phyloP scores from a whole-genome alignment of 2,888 invertebrate genomes.

The Trilocha varians region DNA sequence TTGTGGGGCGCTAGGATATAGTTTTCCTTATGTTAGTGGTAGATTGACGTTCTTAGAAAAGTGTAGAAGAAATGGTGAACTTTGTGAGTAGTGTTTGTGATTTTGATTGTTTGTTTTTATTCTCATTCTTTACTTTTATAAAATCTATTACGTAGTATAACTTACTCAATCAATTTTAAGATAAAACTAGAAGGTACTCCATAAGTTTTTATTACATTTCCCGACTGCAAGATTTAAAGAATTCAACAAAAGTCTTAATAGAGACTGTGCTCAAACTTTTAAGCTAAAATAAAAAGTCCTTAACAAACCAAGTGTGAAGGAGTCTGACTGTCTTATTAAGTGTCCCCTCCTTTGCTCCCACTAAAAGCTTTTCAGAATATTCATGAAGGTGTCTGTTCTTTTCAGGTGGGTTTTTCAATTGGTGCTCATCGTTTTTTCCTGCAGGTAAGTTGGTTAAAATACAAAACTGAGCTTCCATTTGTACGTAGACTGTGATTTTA shows the following conservation, averaged over 20 bases:
- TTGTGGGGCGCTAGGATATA: neutral
- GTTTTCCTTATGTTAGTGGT: neutral
- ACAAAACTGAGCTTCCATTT: constrained; percentile 25
- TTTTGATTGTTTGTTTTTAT: too few species aligned
- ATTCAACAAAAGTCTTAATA: too few species aligned
- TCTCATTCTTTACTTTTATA: too few species aligned
- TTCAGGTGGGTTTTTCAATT: constrained; percentile 64
- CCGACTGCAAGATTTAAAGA: too few species aligned
- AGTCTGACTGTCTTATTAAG: constrained; percentile 18
- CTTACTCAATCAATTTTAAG: too few species aligned
- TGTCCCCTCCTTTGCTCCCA: constrained; percentile 37
- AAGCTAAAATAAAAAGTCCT: neutral
- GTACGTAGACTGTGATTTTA: constrained; percentile 24
- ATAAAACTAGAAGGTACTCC: too few species aligned
- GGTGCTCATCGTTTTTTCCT: constrained; percentile 33
- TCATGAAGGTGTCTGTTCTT: constrained; percentile 63
- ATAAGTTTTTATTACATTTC: too few species aligned
- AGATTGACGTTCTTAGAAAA: neutral
- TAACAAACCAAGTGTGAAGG: constrained; percentile 7
- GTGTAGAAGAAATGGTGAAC: too few species aligned
- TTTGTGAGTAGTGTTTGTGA: too few species aligned
- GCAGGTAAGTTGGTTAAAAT: constrained; percentile 36
- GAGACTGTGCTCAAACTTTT: too few species aligned
- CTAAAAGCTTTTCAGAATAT: constrained; percentile 65
- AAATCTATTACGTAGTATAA: too few species aligned